Evolutionary conservation across 2,797 vertebrate genomes (phyloP), one percentile per base, ranked within the genome.

Genomic region (Chelon auratus): DNA sequence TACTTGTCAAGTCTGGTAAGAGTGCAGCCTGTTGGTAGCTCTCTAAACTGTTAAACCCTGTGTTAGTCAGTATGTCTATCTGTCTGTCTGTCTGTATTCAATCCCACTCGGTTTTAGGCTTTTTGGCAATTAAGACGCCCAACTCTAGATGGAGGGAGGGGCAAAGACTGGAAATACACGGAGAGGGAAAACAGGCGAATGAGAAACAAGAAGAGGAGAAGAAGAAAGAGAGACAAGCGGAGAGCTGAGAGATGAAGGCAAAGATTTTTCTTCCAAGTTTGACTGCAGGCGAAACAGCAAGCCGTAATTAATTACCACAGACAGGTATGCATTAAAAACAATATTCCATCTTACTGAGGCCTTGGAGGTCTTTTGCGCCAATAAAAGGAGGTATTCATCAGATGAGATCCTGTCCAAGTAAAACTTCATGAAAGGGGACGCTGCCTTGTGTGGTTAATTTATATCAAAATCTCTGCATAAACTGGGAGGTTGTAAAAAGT

Each of bases 221-320:
- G 64, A 72, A 69, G 9, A 61, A 72, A 69, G 9, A 61, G 48
- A 78, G 71, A 77, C 45, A 50, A 43, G 52, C 54, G 59, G 61
- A 66, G 20, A 64, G 67, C 30, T 7, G 13, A 33, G 33, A 80
- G 83, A 85, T 82, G 68, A 86, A 81, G 76, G 68, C 61, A 69
- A 71, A 80, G 63, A 83, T 83, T 82, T 80, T 82, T 77, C 81
- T 77, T 87, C 78, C 70, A 42, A 64, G 77, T 90, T 89, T 91
- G 90, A 89, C 93, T 91, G 71, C 83, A 90, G 93, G 91, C 87
- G 60, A 67, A 74, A 87, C 84, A 79, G 84, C 83, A 76, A 95
- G 94, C 94, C 92, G 91, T 95, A 96, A 97, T 97, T 96, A 96
- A 97, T 97, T 96, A 94, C 94, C 93, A 90, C 90, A 96, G 96